Base-by-base conservation (phyloP, 2,113 vertebrate species). In the Neotragus pygmaeus region DNA sequence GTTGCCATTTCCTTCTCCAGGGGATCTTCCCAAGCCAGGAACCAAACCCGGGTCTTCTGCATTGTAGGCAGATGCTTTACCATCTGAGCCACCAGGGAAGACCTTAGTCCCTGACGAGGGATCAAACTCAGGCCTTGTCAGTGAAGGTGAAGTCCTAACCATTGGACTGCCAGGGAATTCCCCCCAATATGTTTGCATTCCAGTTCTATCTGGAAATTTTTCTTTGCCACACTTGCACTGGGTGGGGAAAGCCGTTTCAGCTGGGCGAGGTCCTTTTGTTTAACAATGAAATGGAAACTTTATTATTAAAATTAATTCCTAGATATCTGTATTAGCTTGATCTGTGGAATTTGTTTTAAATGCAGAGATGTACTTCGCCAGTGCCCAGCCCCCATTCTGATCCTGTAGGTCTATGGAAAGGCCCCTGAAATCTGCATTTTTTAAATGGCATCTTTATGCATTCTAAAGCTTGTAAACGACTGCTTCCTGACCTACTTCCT, bases 201-300 rank as follows among this genome's bases (percentile, higher is more conserved):
- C 13, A 84, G 1, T 82, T 95, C n/a, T 84, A 70, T 81, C 12
- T 96, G 47, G 45, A 94, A 70, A 49, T 45, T 95, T 92, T 92
- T 96, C 43, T 95, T 95, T 80, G 62, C 45, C 39, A 57, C n/a
- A 33, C 30, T 90, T 93, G 36, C 1, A 45, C 7, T 83, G 80
- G 27, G 60, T 84, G 55, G 84, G n/a, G 96, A 96, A 90, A 92
- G 55, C 17, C 7, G 2, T 87, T 85, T 91, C 47, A 86, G 27
- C 25, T 70, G 78, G 60, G 78, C 14, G n/a, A 51, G 12, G 43
- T 80, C 16, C 28, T 95, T 97, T 96, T 95, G 87, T 96, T 97
- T 78, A 77, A 78, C 33, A 45, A 4, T 62, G 80, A 86, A 87
- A 57, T 91, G 78, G 80, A 85, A 88, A 83, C 57, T 78, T 43